Conservation (phyloP, 2,113 vertebrate species). For the Gnathonemus longibarbis region DNA sequence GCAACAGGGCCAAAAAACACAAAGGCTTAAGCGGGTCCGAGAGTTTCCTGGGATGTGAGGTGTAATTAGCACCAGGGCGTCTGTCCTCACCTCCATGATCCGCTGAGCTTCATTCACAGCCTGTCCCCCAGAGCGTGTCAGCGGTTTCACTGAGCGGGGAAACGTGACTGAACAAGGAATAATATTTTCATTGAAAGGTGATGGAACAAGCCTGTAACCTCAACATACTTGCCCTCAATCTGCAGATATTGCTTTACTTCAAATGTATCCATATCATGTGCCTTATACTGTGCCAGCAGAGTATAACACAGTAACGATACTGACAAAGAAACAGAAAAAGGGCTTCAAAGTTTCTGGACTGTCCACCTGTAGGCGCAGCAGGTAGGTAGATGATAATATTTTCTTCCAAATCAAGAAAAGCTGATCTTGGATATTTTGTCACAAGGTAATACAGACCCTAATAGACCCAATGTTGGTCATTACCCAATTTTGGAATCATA, state of each 20-base stretch:
- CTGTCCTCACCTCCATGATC: neutral
- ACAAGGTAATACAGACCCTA: neutral
- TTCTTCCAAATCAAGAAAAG: neutral
- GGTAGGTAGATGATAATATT: neutral
- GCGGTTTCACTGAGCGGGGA: neutral
- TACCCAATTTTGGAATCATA: neutral
- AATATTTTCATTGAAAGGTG: neutral
- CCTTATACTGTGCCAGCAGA: neutral
- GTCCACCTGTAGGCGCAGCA: neutral
- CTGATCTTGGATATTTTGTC: neutral
- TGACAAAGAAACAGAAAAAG: neutral
- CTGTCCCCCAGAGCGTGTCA: neutral
- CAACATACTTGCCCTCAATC: neutral
- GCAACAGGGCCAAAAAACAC: neutral
- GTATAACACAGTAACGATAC: neutral
- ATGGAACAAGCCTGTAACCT: neutral
- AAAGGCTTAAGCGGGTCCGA: neutral
- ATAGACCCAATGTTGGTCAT: neutral
- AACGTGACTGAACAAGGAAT: neutral
- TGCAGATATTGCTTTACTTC: neutral
- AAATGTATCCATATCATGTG: neutral
- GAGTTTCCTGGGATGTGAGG: neutral
- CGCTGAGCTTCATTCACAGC: neutral
- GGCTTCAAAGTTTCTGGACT: neutral
- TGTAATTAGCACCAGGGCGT: slow-evolving; percentile 3